Evolutionary conservation across 1,140 invertebrate species (phyloP).

Genomic region (Hydropsyche tenuis): DNA sequence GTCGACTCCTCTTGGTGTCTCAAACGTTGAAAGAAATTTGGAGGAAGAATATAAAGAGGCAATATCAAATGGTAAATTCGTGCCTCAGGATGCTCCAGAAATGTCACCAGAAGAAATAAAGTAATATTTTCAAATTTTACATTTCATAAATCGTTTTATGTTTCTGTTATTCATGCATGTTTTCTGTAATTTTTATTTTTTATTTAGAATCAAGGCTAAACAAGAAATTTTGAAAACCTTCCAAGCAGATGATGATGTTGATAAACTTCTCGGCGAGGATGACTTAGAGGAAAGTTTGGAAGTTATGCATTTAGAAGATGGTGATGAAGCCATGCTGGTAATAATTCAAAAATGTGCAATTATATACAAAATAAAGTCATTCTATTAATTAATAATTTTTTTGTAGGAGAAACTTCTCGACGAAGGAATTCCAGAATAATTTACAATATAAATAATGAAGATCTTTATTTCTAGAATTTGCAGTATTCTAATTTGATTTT

Average conservation of each 20-base stretch:
- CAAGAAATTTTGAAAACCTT: neutral
- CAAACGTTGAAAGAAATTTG: conserved; percentile 45
- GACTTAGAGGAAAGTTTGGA: conserved; percentile 29
- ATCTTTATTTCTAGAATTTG: neutral
- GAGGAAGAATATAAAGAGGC: conserved; percentile 30
- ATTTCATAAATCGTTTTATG: too few relatives aligned
- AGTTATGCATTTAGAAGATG: conserved; percentile 26
- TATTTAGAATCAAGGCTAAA: conserved; percentile 10
- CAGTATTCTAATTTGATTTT: neutral
- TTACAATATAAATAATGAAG: neutral
- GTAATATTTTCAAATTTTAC: neutral
- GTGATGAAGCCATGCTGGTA: conserved; percentile 29
- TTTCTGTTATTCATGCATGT: neutral
- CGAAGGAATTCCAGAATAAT: conserved; percentile 27
- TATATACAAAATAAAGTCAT: neutral
- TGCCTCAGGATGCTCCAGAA: conserved; percentile 11
- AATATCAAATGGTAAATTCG: conserved; percentile 30
- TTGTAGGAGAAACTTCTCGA: conserved; percentile 29
- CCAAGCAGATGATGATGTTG: conserved; percentile 1
- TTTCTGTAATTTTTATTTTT: neutral
- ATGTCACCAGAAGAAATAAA: conserved; percentile 41
- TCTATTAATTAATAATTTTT: neutral
- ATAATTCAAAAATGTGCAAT: neutral
- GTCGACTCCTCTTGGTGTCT: conserved; percentile 24
- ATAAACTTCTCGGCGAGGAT: neutral